Evolutionary conservation across 92 coral and sea anemone genomes (phyloP).

Genomic region (Paramuricea clavata): DNA sequence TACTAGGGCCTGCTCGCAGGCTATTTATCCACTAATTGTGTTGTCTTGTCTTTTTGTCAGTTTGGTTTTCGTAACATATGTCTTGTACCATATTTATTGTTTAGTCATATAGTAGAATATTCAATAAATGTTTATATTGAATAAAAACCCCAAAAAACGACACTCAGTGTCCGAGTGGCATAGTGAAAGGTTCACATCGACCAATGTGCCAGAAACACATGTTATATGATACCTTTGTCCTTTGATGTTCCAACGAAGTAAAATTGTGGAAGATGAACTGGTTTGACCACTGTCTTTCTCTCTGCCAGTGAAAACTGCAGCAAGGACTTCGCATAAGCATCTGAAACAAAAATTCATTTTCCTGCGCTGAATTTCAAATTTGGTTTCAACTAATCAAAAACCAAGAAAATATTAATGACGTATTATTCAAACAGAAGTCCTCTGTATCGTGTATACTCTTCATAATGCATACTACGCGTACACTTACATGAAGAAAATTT

Average conservation of each 20-base stretch:
- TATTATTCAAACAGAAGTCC: too few relatives aligned
- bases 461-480: neutral
- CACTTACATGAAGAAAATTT: slow-evolving; percentile 38
- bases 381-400: neutral
- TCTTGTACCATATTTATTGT: too few relatives aligned
- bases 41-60: too few relatives aligned
- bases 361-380: neutral
- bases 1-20: too few relatives aligned
- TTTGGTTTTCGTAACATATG: too few relatives aligned
- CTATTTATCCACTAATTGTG: too few relatives aligned
- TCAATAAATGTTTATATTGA: too few relatives aligned
- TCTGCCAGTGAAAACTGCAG: neutral
- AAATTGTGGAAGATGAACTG: slow-evolving; percentile 32
- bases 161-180: neutral
- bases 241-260: neutral
- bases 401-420: too few relatives aligned
- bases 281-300: neutral
- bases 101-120: too few relatives aligned
- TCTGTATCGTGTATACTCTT: neutral
- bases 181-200: neutral
- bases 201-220: neutral
- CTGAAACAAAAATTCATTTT: neutral
- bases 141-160: neutral
- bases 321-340: slow-evolving; percentile 17
- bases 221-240: neutral